Conservation (phyloP, 2,888 invertebrate species). For the Desoria tigrina region DNA sequence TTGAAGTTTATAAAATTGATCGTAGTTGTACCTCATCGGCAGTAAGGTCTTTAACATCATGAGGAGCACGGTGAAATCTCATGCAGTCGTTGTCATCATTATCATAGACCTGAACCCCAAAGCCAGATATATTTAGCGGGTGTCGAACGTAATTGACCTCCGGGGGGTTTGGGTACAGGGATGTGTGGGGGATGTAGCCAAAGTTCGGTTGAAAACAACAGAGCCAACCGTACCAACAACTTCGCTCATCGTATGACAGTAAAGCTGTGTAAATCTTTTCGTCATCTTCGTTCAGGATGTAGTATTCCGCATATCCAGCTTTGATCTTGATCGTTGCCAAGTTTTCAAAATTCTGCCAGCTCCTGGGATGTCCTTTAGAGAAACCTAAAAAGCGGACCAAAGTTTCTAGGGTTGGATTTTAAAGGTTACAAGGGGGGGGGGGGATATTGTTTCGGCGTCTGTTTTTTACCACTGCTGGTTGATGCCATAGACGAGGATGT, state of each 20-base stretch:
- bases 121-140: not conserved
- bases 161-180: not conserved
- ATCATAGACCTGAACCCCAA: not conserved
- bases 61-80: not conserved
- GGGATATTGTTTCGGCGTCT: no score
- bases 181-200: not conserved
- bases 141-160: not conserved
- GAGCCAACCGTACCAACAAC: not conserved
- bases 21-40: not conserved
- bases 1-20: no score
- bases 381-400: no score
- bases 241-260: not conserved
- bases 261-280: not conserved
- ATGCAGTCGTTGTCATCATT: not conserved
- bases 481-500: no score
- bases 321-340: not conserved
- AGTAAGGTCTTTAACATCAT: not conserved
- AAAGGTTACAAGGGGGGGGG: no score
- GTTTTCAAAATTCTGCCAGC: not conserved
- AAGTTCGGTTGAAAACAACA: not conserved
- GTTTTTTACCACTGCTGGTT: no score
- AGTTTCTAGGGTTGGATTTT: no score
- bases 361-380: no score
- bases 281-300: not conserved
- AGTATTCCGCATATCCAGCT: not conserved